These are phyloP conservation scores for Sturmia bella DNA, from an alignment of 2,888 invertebrate genomes.

Conservation along the genomic window DNA sequence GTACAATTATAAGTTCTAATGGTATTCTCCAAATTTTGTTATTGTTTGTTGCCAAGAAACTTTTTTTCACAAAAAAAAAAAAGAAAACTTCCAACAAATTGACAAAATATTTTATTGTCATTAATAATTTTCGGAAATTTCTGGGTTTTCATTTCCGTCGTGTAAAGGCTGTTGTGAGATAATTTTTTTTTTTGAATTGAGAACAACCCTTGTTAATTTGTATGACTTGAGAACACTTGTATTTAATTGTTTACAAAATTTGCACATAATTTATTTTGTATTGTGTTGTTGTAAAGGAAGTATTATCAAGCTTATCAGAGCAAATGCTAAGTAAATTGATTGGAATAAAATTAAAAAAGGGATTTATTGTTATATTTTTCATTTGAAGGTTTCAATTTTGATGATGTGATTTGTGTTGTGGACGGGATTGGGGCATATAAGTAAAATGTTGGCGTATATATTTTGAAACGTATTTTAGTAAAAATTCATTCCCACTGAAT, in stretches of 20 bases:
- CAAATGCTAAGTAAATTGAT: constrained; percentile 5
- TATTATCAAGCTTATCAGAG: constrained; percentile 1
- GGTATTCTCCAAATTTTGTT: constrained; percentile 30
- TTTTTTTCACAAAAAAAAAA: background rate
- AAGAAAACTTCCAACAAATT: constrained; percentile 1
- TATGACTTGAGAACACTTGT: constrained; percentile 40
- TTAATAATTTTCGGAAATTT: constrained; percentile 23
- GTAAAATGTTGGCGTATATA: no score
- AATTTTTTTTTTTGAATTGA: background rate
- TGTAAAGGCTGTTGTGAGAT: background rate
- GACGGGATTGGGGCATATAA: no score
- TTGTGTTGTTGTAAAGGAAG: background rate
- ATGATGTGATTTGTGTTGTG: no score
- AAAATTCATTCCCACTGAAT: no score
- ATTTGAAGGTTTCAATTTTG: no score
- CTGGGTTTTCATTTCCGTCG: constrained; percentile 17
- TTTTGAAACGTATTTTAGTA: no score
- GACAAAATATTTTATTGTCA: constrained; percentile 52
- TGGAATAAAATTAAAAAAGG: background rate
- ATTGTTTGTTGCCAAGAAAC: background rate
- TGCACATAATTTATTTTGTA: constrained; percentile 10
- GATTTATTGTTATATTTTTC: no score
- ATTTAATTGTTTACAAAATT: constrained; percentile 34
- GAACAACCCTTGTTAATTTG: background rate
- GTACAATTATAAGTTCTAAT: constrained; percentile 64